Evolutionary conservation across 2,113 vertebrate genomes (phyloP).

Genomic region (Neopipo cinnamomea): DNA sequence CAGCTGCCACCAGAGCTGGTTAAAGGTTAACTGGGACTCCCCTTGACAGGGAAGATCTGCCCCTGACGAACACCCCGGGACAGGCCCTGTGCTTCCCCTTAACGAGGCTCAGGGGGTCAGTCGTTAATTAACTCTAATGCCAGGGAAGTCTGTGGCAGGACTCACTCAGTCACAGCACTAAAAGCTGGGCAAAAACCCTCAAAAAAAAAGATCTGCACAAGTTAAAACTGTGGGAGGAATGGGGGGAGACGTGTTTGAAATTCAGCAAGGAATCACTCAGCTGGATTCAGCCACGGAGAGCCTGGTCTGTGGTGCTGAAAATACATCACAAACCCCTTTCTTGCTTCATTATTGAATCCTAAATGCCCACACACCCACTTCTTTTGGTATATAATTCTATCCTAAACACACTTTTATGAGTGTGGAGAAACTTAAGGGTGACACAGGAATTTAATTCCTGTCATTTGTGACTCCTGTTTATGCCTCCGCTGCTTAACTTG

Average conservation of each 20-base stretch:
- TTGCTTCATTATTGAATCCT: background rate
- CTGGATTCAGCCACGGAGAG: background rate
- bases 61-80: background rate
- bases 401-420: background rate
- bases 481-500: background rate
- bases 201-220: background rate
- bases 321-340: background rate
- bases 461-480: background rate
- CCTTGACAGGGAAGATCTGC: background rate
- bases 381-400: background rate
- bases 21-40: slow-evolving; percentile 1
- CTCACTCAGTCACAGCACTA: background rate
- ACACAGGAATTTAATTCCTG: background rate
- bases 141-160: background rate
- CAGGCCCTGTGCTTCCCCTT: background rate
- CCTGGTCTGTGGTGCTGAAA: background rate
- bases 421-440: background rate
- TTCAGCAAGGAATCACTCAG: background rate
- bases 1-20: background rate
- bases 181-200: background rate
- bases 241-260: background rate
- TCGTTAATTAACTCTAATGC: background rate
- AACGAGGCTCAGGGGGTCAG: background rate
- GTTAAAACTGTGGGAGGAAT: background rate
- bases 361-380: rapidly evolving